These are phyloP conservation scores for Sesamia inferens DNA, from an alignment of 2,888 invertebrate genomes.

Conservation along the genomic window DNA sequence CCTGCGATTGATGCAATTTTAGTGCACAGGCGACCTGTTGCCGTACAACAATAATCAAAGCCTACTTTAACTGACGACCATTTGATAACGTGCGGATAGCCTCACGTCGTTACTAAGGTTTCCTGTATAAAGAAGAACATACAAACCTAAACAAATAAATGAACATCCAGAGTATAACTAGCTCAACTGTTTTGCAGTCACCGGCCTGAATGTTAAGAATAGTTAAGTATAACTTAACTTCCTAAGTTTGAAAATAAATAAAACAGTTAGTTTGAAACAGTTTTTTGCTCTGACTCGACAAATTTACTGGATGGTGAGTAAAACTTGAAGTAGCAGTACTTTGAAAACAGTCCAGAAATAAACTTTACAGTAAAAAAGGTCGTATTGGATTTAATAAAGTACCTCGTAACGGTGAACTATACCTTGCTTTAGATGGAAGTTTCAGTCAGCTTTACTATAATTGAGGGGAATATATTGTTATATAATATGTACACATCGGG, in stretches of 20 bases:
- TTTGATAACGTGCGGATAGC: neutral
- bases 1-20: conserved; percentile 47
- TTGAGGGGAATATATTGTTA: neutral
- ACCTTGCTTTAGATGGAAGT: neutral
- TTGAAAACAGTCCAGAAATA: conserved; percentile 49
- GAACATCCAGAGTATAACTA: neutral
- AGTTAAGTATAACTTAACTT: conserved; percentile 33
- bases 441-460: neutral
- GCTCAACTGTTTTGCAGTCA: neutral
- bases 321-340: conserved; percentile 45
- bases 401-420: neutral
- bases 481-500: no score
- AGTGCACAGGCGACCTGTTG: no score
- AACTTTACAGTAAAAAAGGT: conserved; percentile 35
- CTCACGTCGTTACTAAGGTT: no score
- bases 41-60: neutral
- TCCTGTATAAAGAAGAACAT: neutral
- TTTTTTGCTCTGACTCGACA: conserved; percentile 48
- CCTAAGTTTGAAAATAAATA: conserved; percentile 43
- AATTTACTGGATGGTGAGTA: conserved; percentile 38
- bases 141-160: neutral
- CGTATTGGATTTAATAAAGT: conserved; percentile 36
- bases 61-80: no score
- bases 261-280: conserved; percentile 21
- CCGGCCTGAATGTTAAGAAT: conserved; percentile 2